A percentile compares a stretch with the other conserved stretches of the same genome.
Evolutionary conservation across 2,113 vertebrate genomes (phyloP).

Genomic region (Lamprologus callipterus): DNA sequence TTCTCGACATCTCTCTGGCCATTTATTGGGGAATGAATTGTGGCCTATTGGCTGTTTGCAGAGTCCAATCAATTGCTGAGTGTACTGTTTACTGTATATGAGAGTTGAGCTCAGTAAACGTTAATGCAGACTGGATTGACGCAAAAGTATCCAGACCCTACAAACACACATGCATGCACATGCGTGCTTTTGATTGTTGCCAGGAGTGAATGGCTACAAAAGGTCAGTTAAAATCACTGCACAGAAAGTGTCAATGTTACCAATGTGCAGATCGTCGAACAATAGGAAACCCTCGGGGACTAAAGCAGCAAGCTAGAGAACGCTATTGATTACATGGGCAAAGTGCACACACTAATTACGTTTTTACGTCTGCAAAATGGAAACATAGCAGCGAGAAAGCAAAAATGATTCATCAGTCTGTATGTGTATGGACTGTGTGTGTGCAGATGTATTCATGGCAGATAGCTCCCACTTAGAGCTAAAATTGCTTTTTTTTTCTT

Average conservation of each 20-base stretch:
- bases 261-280: slow-evolving; percentile 46
- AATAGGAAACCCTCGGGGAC: slow-evolving; percentile 36
- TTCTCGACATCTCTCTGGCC: not conserved
- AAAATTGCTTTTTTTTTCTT: slow-evolving; percentile 30
- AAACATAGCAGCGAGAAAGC: slow-evolving; percentile 10
- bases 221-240: slow-evolving; percentile 41
- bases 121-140: slow-evolving; percentile 17
- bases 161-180: not conserved
- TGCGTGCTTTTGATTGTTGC: not conserved
- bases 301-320: slow-evolving; percentile 34
- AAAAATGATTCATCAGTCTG: slow-evolving; percentile 16
- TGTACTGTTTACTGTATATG: slow-evolving; percentile 7
- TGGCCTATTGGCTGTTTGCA: slow-evolving; percentile 58
- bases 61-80: slow-evolving; percentile 50
- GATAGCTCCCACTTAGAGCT: slow-evolving; percentile 4
- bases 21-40: slow-evolving; percentile 53
- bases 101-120: slow-evolving; percentile 22
- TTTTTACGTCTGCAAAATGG: slow-evolving; percentile 35
- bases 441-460: not conserved
- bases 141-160: not conserved
- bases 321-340: slow-evolving; percentile 48
- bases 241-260: slow-evolving; percentile 57
- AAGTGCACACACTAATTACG: slow-evolving; percentile 48
- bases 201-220: slow-evolving; percentile 6
- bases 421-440: not conserved